These are phyloP conservation scores for Erythrolamprus reginae DNA, from an alignment of 2,113 vertebrate genomes.

Conservation along the genomic window DNA sequence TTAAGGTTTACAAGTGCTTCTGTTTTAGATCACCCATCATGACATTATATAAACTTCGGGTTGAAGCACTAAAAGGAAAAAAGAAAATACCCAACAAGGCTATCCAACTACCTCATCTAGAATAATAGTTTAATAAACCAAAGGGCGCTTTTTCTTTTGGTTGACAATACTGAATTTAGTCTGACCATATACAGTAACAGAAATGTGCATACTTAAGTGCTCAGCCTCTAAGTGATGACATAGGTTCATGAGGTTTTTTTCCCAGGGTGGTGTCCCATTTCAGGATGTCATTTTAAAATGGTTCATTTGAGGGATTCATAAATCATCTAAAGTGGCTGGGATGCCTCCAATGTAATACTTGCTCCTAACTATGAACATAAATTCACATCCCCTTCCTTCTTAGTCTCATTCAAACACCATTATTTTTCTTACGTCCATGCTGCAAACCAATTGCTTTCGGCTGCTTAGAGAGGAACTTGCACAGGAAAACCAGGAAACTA, in stretches of 20 bases:
- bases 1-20: background rate
- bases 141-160: slow-evolving; percentile 27
- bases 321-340: background rate
- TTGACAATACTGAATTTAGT: slow-evolving; percentile 39
- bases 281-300: background rate
- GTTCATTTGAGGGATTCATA: slow-evolving; percentile 10
- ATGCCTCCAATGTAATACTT: background rate
- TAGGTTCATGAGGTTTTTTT: slow-evolving; percentile 30
- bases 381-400: background rate
- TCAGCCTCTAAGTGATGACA: slow-evolving; percentile 46
- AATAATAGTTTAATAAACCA: slow-evolving; percentile 35
- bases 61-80: slow-evolving; percentile 30
- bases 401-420: background rate
- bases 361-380: background rate
- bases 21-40: background rate
- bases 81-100: slow-evolving; percentile 35
- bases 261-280: background rate
- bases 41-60: slow-evolving; percentile 21
- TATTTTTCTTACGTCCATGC: background rate
- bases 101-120: slow-evolving; percentile 46
- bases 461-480: background rate
- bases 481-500: background rate
- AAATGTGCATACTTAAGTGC: slow-evolving; percentile 24
- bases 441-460: background rate
- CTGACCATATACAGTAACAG: slow-evolving; percentile 62